A percentile compares a stretch with the other conserved stretches of the same genome.
These are phyloP conservation scores for Oreochromis spilurus DNA, from an alignment of 2,113 vertebrate species.

Conservation along the genomic window DNA sequence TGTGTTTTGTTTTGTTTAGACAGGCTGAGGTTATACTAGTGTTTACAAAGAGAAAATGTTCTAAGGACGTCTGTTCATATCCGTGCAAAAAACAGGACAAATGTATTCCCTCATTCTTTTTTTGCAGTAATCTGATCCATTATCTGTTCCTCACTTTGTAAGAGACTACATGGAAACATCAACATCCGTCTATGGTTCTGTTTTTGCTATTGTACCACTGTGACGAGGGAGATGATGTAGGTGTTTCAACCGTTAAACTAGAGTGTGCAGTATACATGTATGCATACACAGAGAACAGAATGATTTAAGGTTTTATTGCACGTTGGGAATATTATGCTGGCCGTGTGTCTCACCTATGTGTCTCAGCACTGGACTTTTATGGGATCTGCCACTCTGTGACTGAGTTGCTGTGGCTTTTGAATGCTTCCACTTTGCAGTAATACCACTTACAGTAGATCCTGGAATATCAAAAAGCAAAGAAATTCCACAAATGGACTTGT, in stretches of 20 bases:
- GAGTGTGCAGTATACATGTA: neutral
- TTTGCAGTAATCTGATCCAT: neutral
- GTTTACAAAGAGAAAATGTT: neutral
- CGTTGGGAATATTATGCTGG: neutral
- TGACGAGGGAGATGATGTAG: neutral
- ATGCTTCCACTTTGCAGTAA: neutral
- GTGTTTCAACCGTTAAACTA: neutral
- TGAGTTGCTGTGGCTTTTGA: neutral
- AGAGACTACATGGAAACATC: neutral
- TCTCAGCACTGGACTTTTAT: neutral
- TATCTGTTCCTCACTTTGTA: neutral
- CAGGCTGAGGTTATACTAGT: neutral
- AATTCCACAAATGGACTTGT: neutral
- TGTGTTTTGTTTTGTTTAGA: neutral
- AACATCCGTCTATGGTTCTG: fast-evolving
- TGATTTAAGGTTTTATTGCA: neutral
- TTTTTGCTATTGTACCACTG: neutral
- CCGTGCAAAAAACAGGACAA: neutral
- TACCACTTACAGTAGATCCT: neutral
- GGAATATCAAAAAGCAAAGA: neutral
- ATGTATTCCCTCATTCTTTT: neutral
- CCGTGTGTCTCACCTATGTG: fast-evolving
- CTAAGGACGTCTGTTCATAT: neutral
- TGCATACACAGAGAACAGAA: neutral
- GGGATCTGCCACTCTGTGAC: neutral